phyloP scores from a whole-genome alignment of 2,113 vertebrate species.

The Nettapus auritus region DNA sequence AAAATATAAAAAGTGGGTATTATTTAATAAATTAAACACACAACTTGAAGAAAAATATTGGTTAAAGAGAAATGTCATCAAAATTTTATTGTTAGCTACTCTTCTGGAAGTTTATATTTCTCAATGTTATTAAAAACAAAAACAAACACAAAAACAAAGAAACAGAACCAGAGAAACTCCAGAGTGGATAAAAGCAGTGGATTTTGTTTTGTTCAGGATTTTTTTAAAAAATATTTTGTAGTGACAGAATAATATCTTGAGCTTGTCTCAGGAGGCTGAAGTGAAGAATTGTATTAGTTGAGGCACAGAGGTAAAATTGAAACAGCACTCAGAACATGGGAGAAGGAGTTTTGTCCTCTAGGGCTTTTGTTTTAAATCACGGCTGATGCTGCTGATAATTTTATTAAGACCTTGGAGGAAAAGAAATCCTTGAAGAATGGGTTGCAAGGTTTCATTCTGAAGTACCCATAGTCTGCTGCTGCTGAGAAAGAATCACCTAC shows the following conservation, averaged over 20 bases:
- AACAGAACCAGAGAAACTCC: neutral
- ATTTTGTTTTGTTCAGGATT: neutral
- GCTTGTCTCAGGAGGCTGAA: neutral
- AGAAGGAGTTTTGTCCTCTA: neutral
- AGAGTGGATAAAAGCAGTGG: neutral
- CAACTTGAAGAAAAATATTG: neutral
- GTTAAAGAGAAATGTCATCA: neutral
- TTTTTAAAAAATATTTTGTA: neutral
- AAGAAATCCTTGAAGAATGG: neutral
- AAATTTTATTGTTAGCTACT: neutral
- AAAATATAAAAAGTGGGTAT: neutral
- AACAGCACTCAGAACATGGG: neutral
- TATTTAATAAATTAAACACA: neutral
- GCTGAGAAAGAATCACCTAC: neutral
- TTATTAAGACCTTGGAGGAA: neutral
- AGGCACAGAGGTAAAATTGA: slow-evolving; percentile 1
- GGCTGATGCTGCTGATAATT: neutral
- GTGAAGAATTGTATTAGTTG: neutral
- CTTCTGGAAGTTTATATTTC: neutral
- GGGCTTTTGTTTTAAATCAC: neutral
- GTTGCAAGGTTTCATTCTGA: neutral
- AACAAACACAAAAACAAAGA: too few species aligned
- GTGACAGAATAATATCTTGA: neutral
- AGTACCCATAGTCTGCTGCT: neutral
- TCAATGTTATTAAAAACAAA: neutral